Evolutionary conservation across 1,140 invertebrate genomes (phyloP).

Genomic region (Calephelis nemesis): DNA sequence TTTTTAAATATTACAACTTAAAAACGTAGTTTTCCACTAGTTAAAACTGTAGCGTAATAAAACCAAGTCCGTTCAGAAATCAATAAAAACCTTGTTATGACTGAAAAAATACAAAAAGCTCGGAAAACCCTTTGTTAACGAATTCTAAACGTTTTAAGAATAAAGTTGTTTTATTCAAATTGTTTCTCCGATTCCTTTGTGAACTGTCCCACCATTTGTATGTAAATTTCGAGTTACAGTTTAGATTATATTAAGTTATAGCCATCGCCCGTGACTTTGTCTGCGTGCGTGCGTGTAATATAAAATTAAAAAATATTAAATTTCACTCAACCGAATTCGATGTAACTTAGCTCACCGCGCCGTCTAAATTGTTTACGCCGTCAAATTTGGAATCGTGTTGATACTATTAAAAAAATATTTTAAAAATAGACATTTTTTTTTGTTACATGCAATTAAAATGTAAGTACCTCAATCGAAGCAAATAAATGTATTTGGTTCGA

Average conservation of each 20-base stretch:
- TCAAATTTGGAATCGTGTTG: too few species aligned
- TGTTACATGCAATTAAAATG: too few species aligned
- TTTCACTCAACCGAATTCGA: too few species aligned
- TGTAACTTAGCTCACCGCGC: too few species aligned
- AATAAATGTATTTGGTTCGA: too few species aligned
- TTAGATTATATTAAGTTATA: constrained; percentile 4
- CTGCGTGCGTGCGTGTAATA: background rate
- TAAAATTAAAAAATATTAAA: background rate
- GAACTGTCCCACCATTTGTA: constrained; percentile 17
- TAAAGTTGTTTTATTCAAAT: constrained; percentile 17
- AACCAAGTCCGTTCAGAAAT: background rate
- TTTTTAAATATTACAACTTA: background rate
- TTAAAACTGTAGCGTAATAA: too few species aligned
- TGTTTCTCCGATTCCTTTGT: constrained; percentile 17
- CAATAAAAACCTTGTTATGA: constrained; percentile 11
- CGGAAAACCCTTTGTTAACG: constrained; percentile 14
- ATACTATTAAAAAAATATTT: too few species aligned
- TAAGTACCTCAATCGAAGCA: too few species aligned
- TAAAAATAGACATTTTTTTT: too few species aligned
- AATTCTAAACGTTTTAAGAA: constrained; percentile 17
- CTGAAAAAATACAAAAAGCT: constrained; percentile 16
- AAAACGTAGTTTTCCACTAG: background rate
- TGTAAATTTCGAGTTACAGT: constrained; percentile 11
- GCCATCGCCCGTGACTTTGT: background rate
- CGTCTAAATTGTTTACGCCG: too few species aligned